phyloP scores from a whole-genome alignment of 2,797 vertebrate genomes.

The Onychomys arenicola region DNA sequence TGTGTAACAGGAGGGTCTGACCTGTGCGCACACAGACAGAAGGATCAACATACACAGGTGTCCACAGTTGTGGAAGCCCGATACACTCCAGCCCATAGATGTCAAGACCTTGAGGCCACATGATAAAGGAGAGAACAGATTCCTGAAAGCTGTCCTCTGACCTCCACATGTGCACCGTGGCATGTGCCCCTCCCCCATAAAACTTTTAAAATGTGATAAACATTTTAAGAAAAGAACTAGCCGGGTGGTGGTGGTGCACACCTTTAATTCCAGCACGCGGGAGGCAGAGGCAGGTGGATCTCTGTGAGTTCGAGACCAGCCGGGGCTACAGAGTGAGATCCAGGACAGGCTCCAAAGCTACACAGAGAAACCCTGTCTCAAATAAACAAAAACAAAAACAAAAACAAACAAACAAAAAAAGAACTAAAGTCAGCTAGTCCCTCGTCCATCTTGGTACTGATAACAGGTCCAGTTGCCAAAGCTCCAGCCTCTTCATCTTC shows the following conservation, averaged over 20 bases:
- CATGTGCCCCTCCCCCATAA: background rate
- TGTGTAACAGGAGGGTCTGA: background rate
- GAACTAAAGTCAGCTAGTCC: background rate
- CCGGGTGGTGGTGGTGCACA: too few relatives aligned
- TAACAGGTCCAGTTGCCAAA: background rate
- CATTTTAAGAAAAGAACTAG: background rate
- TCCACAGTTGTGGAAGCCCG: background rate
- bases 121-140: background rate
- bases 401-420: too few relatives aligned
- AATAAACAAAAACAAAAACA: too few relatives aligned
- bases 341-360: too few relatives aligned
- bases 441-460: background rate
- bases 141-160: background rate
- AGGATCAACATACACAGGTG: background rate
- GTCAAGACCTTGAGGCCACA: background rate
- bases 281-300: too few relatives aligned
- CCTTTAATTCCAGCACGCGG: too few relatives aligned
- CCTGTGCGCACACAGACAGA: accelerated
- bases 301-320: too few relatives aligned
- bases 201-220: background rate
- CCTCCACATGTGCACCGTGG: too few relatives aligned
- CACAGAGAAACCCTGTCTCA: too few relatives aligned
- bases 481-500: background rate
- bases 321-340: too few relatives aligned
- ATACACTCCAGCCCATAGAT: background rate